Base-by-base conservation (phyloP, 1,140 invertebrate genomes). In the Nephotettix cincticeps region DNA sequence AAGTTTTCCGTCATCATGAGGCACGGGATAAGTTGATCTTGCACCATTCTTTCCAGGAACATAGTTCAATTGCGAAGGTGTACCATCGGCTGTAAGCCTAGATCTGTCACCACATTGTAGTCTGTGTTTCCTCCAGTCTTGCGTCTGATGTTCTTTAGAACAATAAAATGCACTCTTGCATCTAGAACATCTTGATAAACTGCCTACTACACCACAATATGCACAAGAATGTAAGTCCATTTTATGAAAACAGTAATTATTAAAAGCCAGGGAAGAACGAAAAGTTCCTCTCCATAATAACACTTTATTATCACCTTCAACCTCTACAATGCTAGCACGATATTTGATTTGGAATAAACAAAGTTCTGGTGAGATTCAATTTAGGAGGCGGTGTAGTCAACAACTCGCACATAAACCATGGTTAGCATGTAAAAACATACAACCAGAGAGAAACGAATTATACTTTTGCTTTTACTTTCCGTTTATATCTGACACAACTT, bases 121-220 rank as follows among this genome's bases (percentile, higher is more conserved):
- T 80, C 89, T 91, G 78, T 94, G 93, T 68, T 82, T 81, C 74
- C 88, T 87, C 92, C 92, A 94, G 75, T 94, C 89, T 71, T 84
- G 78, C 68, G 85, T 87, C 81, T 94, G 92, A 79, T 94, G 92
- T 73, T 90, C 88, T 76, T 87, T 90, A 51, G 87, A 88, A 80
- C 93, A 94, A 80, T 94, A 94, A 81, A 87, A 89, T 70, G 87
- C 84, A 70, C 79, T 81, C 75, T 88, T 87, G 81, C 92, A 94
- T 70, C 88, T 85, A 72, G 86, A 86, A 81, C 92, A 94, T 72
- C 91, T 83, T 40, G 89, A 83, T 74, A 93, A 81, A 76, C 90
- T 89, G 72, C 90, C 85, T 70, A 79, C 81, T 45, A 82, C 84
- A 74, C 88, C 87, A 81, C 93, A 93, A 76, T 89, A 84, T 75